Conservation (phyloP, 1,140 invertebrate species). For the Scaptodrosophila lebanonensis region DNA sequence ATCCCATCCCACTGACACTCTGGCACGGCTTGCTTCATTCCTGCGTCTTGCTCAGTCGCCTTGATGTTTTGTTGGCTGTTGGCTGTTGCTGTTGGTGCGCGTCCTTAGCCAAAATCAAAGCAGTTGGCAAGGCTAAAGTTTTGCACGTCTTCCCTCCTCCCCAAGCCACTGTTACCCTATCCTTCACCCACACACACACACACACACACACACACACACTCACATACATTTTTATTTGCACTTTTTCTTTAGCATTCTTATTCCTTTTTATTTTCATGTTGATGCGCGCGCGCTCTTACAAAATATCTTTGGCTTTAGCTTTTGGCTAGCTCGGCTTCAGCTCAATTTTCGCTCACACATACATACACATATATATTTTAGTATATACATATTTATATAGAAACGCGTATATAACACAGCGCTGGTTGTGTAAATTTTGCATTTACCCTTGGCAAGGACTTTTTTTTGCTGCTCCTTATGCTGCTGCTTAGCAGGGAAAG, state of each 20-base stretch:
- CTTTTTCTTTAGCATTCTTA: slow-evolving; percentile 56
- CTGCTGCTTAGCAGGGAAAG: slow-evolving; percentile 40
- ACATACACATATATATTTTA: neutral
- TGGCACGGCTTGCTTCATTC: too few species aligned
- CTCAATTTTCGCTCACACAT: slow-evolving; percentile 30
- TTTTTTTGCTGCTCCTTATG: too few species aligned
- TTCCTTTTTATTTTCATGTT: slow-evolving; percentile 18
- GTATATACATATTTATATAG: slow-evolving; percentile 27
- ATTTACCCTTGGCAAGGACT: slow-evolving; percentile 75
- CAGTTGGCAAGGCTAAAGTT: too few species aligned
- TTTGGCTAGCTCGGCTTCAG: slow-evolving; percentile 11
- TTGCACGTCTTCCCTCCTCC: too few species aligned
- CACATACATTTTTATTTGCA: slow-evolving; percentile 56
- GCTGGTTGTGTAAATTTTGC: slow-evolving; percentile 49
- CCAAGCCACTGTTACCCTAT: slow-evolving; percentile 11
- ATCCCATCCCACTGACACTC: too few species aligned
- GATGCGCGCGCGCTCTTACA: slow-evolving; percentile 44
- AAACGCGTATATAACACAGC: too few species aligned
- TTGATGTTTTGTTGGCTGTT: too few species aligned
- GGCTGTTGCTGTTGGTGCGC: too few species aligned
- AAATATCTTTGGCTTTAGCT: slow-evolving; percentile 51
- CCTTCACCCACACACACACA: neutral
- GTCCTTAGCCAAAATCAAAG: slow-evolving; percentile 34
- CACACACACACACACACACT: slow-evolving; percentile 14
- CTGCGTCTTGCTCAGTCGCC: too few species aligned